Evolutionary conservation across 92 coral and sea anemone genomes (phyloP).

Genomic region (Porites divaricata): DNA sequence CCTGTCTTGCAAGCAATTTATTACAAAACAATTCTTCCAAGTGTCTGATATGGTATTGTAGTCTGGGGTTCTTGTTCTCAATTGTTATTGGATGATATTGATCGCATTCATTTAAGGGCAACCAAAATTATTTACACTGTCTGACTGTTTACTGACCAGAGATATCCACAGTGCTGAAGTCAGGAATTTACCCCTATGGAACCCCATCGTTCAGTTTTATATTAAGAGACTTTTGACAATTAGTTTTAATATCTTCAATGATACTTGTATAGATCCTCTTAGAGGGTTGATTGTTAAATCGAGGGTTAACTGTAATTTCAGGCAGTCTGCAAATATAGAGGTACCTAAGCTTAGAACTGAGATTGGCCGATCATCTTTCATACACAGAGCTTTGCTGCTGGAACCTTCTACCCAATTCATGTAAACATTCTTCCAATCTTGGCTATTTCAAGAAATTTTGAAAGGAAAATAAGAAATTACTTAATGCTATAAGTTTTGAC

Average conservation of each 20-base stretch:
- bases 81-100: not conserved
- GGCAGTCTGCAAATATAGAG: not conserved
- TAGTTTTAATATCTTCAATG: not conserved
- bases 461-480: not conserved
- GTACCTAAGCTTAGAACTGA: constrained; percentile 20
- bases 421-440: no score
- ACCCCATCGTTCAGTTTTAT: not conserved
- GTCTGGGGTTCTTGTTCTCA: constrained; percentile 40
- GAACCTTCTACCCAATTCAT: no score
- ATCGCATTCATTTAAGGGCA: not conserved
- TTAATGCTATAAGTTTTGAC: no score
- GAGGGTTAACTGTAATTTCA: not conserved
- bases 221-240: no score
- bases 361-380: constrained; percentile 34
- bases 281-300: not conserved
- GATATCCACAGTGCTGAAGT: constrained; percentile 5
- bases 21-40: constrained; percentile 44
- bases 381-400: constrained; percentile 12
- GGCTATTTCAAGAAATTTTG: no score
- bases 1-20: constrained; percentile 41
- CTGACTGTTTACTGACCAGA: constrained; percentile 2
- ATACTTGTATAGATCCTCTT: not conserved
- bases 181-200: not conserved
- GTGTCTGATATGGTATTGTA: constrained; percentile 38
- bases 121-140: constrained; percentile 21